Percentiles rank a stretch among this genome's conserved stretches.
phyloP scores from a whole-genome alignment of 2,888 invertebrate species.

The Cephus nigrinus region DNA sequence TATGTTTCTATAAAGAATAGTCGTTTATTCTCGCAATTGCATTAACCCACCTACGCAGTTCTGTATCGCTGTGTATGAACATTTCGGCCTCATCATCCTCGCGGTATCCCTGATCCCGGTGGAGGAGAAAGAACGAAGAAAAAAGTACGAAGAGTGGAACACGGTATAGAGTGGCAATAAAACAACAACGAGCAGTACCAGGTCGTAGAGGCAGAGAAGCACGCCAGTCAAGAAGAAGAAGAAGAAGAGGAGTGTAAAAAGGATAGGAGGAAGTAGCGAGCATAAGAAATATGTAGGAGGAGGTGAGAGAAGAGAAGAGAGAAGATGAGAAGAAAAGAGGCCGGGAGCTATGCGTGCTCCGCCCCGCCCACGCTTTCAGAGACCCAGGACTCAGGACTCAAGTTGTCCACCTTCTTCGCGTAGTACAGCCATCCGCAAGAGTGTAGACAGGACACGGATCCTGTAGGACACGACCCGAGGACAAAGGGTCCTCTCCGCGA shows the following conservation, averaged over 20 bases:
- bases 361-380: conserved; percentile 66
- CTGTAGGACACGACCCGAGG: not conserved
- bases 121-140: conserved; percentile 50
- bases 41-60: too few relatives aligned
- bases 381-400: conserved; percentile 61
- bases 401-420: conserved; percentile 63
- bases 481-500: too few relatives aligned
- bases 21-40: too few relatives aligned
- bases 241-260: conserved; percentile 14
- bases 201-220: conserved; percentile 25
- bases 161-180: conserved; percentile 50
- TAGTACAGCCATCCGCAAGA: conserved; percentile 60
- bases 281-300: too few relatives aligned
- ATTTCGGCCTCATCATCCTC: conserved; percentile 44
- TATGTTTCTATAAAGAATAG: too few relatives aligned
- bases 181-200: conserved; percentile 33
- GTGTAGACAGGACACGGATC: conserved; percentile 24
- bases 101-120: conserved; percentile 42
- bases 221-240: conserved; percentile 20
- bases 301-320: conserved; percentile 23
- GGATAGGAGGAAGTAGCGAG: conserved; percentile 30
- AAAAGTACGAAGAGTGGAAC: conserved; percentile 47
- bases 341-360: conserved; percentile 65
- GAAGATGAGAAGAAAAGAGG: conserved; percentile 47
- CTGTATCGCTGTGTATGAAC: too few relatives aligned